These are phyloP conservation scores for Nudaria mundana DNA, from an alignment of 2,888 invertebrate species.

Conservation along the genomic window DNA sequence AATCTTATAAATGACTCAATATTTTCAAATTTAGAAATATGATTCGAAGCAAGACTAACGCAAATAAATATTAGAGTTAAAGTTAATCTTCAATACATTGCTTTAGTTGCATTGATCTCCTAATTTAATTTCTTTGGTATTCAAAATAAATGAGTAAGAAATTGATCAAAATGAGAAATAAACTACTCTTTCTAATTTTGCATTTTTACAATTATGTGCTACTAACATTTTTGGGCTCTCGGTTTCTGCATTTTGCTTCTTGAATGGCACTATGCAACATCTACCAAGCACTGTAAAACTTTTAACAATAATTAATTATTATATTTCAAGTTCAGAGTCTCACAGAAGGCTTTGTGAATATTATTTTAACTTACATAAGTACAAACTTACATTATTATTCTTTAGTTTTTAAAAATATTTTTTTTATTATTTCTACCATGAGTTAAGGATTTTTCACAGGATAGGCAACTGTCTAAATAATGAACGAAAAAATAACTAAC, in stretches of 20 bases:
- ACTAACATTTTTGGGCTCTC: too few species aligned
- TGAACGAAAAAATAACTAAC: too few species aligned
- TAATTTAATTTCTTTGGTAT: slow-evolving; percentile 47
- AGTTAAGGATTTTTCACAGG: not conserved
- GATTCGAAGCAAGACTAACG: too few species aligned
- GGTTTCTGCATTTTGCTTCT: slow-evolving; percentile 2
- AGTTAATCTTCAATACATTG: too few species aligned
- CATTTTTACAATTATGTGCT: too few species aligned
- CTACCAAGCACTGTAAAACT: slow-evolving; percentile 29
- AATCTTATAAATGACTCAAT: too few species aligned
- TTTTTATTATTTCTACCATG: not conserved
- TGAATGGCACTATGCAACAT: slow-evolving; percentile 31
- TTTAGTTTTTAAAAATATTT: slow-evolving; percentile 23
- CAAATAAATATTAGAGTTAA: too few species aligned
- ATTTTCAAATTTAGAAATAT: too few species aligned
- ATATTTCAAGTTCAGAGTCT: slow-evolving; percentile 30
- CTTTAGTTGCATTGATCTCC: too few species aligned
- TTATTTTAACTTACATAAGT: slow-evolving; percentile 37
- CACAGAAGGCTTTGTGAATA: slow-evolving; percentile 48
- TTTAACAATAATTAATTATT: slow-evolving; percentile 24
- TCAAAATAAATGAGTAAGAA: slow-evolving; percentile 28
- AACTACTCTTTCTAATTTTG: too few species aligned
- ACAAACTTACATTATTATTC: slow-evolving; percentile 48
- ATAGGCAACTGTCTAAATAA: not conserved
- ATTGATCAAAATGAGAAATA: too few species aligned